Evolutionary conservation across 2,113 vertebrate species (phyloP).

Genomic region (Podilymbus podiceps): DNA sequence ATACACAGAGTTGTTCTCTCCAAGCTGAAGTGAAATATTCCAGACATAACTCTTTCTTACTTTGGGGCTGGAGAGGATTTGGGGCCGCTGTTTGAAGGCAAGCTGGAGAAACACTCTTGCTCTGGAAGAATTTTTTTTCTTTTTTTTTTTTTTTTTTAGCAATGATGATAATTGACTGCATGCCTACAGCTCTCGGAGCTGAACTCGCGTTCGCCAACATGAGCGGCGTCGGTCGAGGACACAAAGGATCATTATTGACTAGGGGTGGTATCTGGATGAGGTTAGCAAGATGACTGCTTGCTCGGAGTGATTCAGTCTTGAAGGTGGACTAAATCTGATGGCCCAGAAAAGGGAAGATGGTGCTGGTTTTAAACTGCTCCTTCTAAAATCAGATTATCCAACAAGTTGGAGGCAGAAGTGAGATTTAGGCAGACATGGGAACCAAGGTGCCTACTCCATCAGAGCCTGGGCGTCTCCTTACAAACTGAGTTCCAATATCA

Average conservation of each 20-base stretch:
- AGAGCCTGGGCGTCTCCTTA: neutral
- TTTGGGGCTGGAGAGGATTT: neutral
- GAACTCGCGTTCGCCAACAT: rapidly evolving
- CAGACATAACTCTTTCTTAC: constrained; percentile 57
- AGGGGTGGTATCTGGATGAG: neutral
- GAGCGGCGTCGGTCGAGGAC: rapidly evolving
- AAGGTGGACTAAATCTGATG: neutral
- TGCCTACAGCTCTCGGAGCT: neutral
- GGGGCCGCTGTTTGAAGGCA: constrained; percentile 16
- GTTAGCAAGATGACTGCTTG: neutral
- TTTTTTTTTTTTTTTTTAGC: neutral
- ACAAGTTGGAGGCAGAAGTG: neutral
- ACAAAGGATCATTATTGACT: neutral
- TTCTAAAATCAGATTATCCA: neutral
- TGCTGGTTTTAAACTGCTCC: neutral
- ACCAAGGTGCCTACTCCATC: neutral
- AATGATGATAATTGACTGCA: neutral
- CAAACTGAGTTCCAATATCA: neutral
- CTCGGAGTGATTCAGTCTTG: neutral
- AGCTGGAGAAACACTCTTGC: constrained; percentile 4
- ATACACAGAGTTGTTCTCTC: constrained; percentile 59
- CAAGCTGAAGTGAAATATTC: constrained; percentile 48
- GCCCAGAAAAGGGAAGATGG: neutral
- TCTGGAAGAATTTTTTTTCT: neutral
- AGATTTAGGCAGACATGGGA: neutral